Evolutionary conservation across 2,113 vertebrate genomes (phyloP).

Genomic region (Rallus limicola): DNA sequence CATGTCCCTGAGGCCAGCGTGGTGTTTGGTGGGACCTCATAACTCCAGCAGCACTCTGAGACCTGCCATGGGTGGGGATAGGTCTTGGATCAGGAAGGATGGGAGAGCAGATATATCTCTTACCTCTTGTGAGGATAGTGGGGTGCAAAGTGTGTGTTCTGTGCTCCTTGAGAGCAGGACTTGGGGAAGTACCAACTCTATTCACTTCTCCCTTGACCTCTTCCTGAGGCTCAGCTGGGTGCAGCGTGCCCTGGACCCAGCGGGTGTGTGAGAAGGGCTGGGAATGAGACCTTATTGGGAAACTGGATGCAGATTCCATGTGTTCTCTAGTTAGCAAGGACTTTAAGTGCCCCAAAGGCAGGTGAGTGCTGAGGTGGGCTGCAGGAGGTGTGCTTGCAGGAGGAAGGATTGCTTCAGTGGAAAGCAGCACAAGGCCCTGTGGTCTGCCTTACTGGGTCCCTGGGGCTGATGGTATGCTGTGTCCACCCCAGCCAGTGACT

Average conservation of each 20-base stretch:
- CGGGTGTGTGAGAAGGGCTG: neutral
- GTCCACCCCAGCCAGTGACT: neutral
- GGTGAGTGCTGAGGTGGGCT: neutral
- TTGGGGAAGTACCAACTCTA: neutral
- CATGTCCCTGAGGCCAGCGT: accelerated
- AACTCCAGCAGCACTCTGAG: neutral
- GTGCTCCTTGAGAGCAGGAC: neutral
- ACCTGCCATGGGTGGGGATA: neutral
- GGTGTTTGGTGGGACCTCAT: accelerated
- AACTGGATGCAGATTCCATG: neutral
- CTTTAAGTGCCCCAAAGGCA: neutral
- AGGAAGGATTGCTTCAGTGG: neutral
- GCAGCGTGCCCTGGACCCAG: neutral
- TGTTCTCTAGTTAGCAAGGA: neutral
- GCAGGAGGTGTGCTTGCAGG: neutral
- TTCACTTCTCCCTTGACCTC: neutral
- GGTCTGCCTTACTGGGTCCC: neutral
- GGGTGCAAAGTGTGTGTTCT: neutral
- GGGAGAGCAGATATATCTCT: neutral
- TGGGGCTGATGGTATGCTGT: neutral
- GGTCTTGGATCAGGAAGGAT: neutral
- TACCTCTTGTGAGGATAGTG: neutral
- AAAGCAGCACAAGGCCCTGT: neutral
- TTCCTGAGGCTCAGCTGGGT: neutral
- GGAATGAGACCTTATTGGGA: neutral